Base-by-base conservation (phyloP, 2,113 vertebrate species). In the Climacteris rufus region DNA sequence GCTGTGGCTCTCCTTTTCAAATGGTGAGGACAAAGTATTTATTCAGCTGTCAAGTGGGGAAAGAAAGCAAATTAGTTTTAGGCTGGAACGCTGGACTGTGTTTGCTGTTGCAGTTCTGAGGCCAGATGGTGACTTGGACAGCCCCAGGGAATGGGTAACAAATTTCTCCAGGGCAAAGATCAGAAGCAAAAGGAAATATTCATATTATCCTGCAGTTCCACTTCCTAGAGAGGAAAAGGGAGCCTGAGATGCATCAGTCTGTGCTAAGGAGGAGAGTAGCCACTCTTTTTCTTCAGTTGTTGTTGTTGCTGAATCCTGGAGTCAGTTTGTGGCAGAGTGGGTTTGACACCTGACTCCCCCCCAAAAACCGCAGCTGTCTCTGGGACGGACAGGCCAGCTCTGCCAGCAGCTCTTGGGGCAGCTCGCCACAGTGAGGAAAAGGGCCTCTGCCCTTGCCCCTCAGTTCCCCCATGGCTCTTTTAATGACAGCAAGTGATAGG, bases 51-150 rank as follows among this genome's bases (percentile, higher is more conserved):
- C 93, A 96, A 96, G 93, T 92, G 60, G 90, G 72, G 69, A 96
- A 96, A 97, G 92, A 95, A 97, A 93, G 93, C 92, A 96, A 94
- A 96, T 96, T 96, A 95, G 90, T 89, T 95, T 96, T 94, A 95
- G 85, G 79, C 90, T 95, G 86, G 83, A 95, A 93, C 20, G 60
- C 68, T 88, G 85, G 37, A 13, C 72, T 77, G 44, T 69, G 74
- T 92, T 87, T 95, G 80, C 88, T 78, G 72, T 91, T 90, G 83
- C 81, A 81, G 45, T 81, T 93, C 61, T 89, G 80, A 74, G 83
- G 79, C 94, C 94, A 96, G 88, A 96, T 96, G 92, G 92, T 42
- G 61, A 81, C 92, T 96, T 75, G 76, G 90, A 94, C 72, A 86
- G 79, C 90, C 76, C 60, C 3, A 6, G 88, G 80, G 90, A 94